Percentiles rank a stretch among this genome's conserved stretches.
These are phyloP conservation scores for Tor tambroides DNA, from an alignment of 2,113 vertebrate species.

Conservation along the genomic window DNA sequence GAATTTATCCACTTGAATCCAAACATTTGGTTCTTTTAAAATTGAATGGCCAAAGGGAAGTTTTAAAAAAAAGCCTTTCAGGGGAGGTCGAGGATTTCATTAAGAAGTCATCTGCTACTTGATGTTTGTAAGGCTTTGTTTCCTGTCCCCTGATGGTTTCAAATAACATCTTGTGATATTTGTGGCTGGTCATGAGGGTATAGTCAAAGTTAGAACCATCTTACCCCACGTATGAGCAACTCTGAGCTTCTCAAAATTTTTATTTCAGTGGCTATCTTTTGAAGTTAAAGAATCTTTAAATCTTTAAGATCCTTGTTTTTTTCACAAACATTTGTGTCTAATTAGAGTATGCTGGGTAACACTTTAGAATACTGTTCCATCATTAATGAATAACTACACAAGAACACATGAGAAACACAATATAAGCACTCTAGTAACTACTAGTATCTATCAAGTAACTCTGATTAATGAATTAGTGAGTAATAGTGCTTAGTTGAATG, in stretches of 20 bases:
- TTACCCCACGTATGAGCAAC: not conserved
- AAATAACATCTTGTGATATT: not conserved
- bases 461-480: too few species aligned
- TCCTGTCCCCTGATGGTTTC: not conserved
- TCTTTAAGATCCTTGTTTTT: not conserved
- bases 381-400: too few species aligned
- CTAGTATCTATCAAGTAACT: too few species aligned
- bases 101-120: not conserved
- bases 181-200: not conserved
- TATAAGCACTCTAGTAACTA: too few species aligned
- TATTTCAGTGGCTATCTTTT: not conserved
- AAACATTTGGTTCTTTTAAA: too few species aligned
- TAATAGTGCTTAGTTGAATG: too few species aligned
- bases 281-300: not conserved
- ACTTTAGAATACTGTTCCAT: too few species aligned
- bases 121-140: not conserved
- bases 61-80: too few species aligned
- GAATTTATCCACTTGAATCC: not conserved
- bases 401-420: too few species aligned
- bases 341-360: not conserved
- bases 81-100: too few species aligned
- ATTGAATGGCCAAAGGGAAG: too few species aligned
- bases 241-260: not conserved
- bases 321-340: not conserved
- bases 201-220: not conserved